Conservation (phyloP, 1,140 invertebrate species). For the Adelges cooleyi region DNA sequence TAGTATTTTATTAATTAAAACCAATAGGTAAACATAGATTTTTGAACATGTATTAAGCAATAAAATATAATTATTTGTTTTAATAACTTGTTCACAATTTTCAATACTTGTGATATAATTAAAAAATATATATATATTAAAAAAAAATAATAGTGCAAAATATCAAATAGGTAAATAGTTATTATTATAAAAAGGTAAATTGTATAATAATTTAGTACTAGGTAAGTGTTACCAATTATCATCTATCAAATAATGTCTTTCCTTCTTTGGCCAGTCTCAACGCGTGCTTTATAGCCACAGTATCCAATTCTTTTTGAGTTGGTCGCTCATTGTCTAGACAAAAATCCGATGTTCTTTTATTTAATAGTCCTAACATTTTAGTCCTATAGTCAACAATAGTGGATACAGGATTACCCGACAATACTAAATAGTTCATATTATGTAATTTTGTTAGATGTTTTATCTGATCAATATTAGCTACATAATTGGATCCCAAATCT, state of each 20-base stretch:
- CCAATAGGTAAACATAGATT: too few species aligned
- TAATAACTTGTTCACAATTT: too few species aligned
- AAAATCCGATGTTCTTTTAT: conserved; percentile 59
- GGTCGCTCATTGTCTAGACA: conserved; percentile 77
- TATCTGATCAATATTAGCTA: conserved; percentile 69
- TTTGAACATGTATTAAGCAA: too few species aligned
- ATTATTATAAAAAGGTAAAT: too few species aligned
- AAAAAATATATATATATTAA: too few species aligned
- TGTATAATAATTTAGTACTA: too few species aligned
- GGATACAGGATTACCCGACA: conserved; percentile 83
- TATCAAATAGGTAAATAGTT: too few species aligned
- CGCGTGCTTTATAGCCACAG: conserved; percentile 76
- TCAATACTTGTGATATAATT: too few species aligned
- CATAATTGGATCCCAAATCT: conserved; percentile 74
- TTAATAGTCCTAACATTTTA: conserved; percentile 74
- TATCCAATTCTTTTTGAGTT: conserved; percentile 79
- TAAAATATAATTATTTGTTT: too few species aligned
- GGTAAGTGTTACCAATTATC: too few species aligned
- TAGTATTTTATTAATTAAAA: too few species aligned
- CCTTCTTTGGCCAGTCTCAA: conserved; percentile 56
- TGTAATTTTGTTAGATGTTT: conserved; percentile 66
- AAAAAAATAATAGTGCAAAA: too few species aligned
- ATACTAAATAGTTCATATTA: conserved; percentile 68
- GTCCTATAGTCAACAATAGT: conserved; percentile 79
- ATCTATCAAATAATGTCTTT: conserved; percentile 37